Conservation (phyloP, 1,140 invertebrate genomes). For the Heterodera schachtii region DNA sequence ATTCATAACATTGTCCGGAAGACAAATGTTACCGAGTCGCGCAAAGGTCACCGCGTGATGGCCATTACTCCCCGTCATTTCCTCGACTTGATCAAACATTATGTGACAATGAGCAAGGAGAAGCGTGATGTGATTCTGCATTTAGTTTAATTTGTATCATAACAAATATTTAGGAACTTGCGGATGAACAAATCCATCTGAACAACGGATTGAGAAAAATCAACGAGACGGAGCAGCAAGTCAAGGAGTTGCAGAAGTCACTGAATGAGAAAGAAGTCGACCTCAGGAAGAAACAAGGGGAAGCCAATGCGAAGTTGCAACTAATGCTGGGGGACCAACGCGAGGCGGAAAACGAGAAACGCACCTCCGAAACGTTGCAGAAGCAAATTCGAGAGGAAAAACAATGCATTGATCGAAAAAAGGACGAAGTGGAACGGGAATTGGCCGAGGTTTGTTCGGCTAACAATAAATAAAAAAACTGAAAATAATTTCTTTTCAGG, state of each 20-base stretch:
- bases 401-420: conserved; percentile 86
- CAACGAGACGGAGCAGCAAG: conserved; percentile 97
- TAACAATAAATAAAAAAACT: conserved; percentile 2
- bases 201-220: conserved; percentile 98
- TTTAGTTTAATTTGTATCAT: conserved; percentile 69
- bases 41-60: conserved; percentile 83
- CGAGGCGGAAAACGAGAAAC: conserved; percentile 98
- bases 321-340: conserved; percentile 97
- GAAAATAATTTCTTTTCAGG: conserved; percentile 48
- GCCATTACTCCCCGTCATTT: conserved; percentile 97
- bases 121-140: conserved; percentile 76
- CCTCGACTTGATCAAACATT: conserved; percentile 99
- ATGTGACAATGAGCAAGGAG: conserved; percentile 93
- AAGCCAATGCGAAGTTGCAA: conserved; percentile 94
- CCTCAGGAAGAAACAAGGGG: conserved; percentile 96
- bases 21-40: conserved; percentile 78
- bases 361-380: conserved; percentile 95
- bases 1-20: conserved; percentile 96
- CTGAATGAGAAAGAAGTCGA: conserved; percentile 93
- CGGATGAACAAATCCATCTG: conserved; percentile 97
- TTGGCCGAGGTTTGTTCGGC: conserved; percentile 75
- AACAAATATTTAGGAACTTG: conserved; percentile 70
- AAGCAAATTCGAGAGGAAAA: conserved; percentile 78
- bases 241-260: conserved; percentile 98
- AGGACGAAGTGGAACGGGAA: conserved; percentile 88